Evolutionary conservation across 2,113 vertebrate species (phyloP).

Genomic region (Pseudonaja textilis): DNA sequence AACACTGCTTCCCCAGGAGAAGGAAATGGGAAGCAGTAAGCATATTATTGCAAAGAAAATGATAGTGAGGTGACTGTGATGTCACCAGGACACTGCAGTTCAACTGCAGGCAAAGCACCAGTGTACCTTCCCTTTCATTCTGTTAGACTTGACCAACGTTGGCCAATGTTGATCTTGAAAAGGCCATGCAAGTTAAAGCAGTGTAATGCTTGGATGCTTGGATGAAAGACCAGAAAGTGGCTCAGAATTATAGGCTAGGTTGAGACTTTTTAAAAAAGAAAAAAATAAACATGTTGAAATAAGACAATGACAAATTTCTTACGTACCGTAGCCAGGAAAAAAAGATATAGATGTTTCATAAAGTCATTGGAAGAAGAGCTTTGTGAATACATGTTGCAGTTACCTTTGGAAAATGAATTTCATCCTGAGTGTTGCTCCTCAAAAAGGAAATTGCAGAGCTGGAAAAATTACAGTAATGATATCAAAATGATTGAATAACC

Average conservation of each 20-base stretch:
- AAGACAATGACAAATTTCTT: neutral
- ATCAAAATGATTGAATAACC: neutral
- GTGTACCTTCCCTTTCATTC: neutral
- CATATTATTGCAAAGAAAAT: neutral
- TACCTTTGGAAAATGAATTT: neutral
- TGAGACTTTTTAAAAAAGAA: neutral
- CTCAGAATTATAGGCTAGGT: neutral
- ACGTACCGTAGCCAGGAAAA: neutral
- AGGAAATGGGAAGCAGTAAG: neutral
- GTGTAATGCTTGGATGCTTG: neutral
- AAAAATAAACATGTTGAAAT: neutral
- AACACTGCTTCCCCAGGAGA: neutral
- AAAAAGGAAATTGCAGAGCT: neutral
- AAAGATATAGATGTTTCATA: neutral
- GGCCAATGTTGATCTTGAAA: neutral
- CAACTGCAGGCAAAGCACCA: neutral
- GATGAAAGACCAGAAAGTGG: neutral
- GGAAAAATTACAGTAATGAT: neutral
- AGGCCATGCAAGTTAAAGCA: neutral
- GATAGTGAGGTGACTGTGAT: neutral
- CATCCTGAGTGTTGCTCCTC: neutral
- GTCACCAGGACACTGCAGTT: neutral
- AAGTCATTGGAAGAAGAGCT: neutral
- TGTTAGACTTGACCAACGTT: neutral
- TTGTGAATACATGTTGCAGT: neutral